Percentiles rank a stretch among this genome's conserved stretches.
These are phyloP conservation scores for Leucoraja erinaceus DNA, from an alignment of 2,113 vertebrate species.

Conservation along the genomic window DNA sequence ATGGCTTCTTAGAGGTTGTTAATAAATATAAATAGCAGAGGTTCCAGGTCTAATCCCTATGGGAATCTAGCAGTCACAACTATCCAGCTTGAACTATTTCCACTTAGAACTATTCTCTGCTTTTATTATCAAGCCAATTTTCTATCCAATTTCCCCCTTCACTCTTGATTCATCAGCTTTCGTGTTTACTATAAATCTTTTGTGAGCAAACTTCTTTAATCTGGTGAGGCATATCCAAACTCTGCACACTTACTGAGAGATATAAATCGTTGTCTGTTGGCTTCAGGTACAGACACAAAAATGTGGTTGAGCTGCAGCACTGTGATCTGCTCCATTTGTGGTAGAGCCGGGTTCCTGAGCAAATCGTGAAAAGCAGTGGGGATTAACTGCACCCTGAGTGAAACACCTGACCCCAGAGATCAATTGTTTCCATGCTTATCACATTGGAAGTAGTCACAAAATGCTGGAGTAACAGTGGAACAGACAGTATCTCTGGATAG, in stretches of 20 bases:
- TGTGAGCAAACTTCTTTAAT: constrained; percentile 29
- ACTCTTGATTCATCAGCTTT: constrained; percentile 34
- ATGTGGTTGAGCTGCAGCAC: too few relatives aligned
- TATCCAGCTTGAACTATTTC: constrained; percentile 6
- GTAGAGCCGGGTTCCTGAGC: neutral
- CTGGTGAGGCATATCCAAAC: constrained; percentile 9
- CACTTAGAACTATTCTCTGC: constrained; percentile 23
- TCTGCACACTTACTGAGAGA: neutral
- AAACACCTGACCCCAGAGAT: too few relatives aligned
- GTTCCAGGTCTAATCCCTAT: constrained; percentile 11
- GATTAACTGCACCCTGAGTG: neutral
- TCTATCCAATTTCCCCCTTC: constrained; percentile 36
- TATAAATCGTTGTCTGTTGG: neutral
- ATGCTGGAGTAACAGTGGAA: too few relatives aligned
- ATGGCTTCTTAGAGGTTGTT: constrained; percentile 4
- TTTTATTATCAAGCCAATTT: constrained; percentile 36
- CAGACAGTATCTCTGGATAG: too few relatives aligned
- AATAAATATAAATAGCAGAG: constrained; percentile 38
- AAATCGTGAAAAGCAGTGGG: neutral
- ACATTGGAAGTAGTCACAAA: too few relatives aligned
- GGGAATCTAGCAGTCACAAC: constrained; percentile 13
- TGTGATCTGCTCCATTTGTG: neutral
- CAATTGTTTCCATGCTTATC: neutral
- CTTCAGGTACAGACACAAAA: neutral
- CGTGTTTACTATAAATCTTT: constrained; percentile 33